Evolutionary conservation across 2,113 vertebrate genomes (phyloP), one percentile per base, ranked within the genome.

Genomic region (Sinocyclocheilus grahami): DNA sequence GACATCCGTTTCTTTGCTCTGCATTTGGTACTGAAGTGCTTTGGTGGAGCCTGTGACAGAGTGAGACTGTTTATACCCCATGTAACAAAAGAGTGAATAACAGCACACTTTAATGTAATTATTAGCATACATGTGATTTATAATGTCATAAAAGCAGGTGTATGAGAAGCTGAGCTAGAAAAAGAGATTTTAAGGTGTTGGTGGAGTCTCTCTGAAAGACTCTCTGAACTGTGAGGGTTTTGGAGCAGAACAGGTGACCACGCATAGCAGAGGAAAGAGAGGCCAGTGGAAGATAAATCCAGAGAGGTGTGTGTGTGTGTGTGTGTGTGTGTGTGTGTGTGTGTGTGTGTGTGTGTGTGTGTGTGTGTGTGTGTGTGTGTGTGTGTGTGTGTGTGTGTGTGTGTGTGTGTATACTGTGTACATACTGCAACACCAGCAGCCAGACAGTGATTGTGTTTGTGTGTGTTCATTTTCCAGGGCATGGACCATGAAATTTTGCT

Each of bases 231-330:
- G 10, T 30, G 78, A 71, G 63, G 63, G 63, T 69, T 82, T 82
- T 53, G 46, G 80, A 82, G 63, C 80, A 82, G 80, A 82, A 82
- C 80, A 71, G 46, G 46, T 71, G 9, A 69, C 80, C 80, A 71
- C 69, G 63, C 71, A 46, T 18, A 82, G 39, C 81, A 71, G 63
- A 74, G 53, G 30, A 72, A 69, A 55, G 37, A 71, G 48, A 75
- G 37, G n/a, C 33, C 5, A 82, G 20, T 78, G 62, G 30, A 78
- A 37, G 53, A 65, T 74, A 33, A 60, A 62, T 71, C 27, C 81
- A 71, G 46, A 37, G 42, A 42, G 30, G 30, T 80, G 51, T 22
- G 67, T 46, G 42, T 10, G 42, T 46, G 9, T 46, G 42, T 39
- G 39, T 7, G 39, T 39, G 39, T 8, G 39, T 67, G 53, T 37